A percentile compares a stretch with the other conserved stretches of the same genome.
Evolutionary conservation across 1,140 invertebrate genomes (phyloP).

Genomic region (Calephelis virginiensis): DNA sequence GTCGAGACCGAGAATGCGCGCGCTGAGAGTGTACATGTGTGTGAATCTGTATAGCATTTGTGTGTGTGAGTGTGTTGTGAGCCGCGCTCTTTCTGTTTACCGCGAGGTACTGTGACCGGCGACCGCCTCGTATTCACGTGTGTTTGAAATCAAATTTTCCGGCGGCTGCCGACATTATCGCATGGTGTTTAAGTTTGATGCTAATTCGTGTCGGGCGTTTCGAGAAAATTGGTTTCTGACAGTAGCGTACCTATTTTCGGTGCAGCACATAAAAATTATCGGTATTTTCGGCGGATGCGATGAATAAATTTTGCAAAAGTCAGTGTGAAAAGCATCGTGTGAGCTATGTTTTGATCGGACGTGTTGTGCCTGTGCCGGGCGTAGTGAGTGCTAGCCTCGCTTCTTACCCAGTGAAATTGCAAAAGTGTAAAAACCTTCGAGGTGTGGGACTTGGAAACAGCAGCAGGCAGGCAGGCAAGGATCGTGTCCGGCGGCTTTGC

Average conservation of each 20-base stretch:
- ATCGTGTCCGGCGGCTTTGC: slow-evolving; percentile 41
- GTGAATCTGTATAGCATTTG: slow-evolving; percentile 40
- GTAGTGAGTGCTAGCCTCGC: slow-evolving; percentile 51
- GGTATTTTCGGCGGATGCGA: slow-evolving; percentile 74
- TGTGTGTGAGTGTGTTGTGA: slow-evolving; percentile 67
- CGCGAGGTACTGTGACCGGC: slow-evolving; percentile 67
- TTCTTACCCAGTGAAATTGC: slow-evolving; percentile 47
- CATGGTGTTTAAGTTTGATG: slow-evolving; percentile 71
- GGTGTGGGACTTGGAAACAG: slow-evolving; percentile 29
- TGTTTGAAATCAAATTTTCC: slow-evolving; percentile 64
- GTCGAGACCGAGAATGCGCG: slow-evolving; percentile 57
- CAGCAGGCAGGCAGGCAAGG: slow-evolving; percentile 30
- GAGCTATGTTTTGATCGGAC: slow-evolving; percentile 70
- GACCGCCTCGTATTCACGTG: slow-evolving; percentile 64
- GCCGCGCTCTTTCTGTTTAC: slow-evolving; percentile 71
- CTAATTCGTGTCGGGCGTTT: slow-evolving; percentile 58
- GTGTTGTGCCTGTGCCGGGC: slow-evolving; percentile 67
- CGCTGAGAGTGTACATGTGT: slow-evolving; percentile 45
- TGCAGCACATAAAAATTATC: slow-evolving; percentile 68
- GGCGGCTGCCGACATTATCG: slow-evolving; percentile 54
- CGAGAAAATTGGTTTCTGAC: slow-evolving; percentile 47
- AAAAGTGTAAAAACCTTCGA: slow-evolving; percentile 36
- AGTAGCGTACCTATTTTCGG: slow-evolving; percentile 51
- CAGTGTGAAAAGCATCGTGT: slow-evolving; percentile 72
- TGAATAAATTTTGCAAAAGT: slow-evolving; percentile 78